These are phyloP conservation scores for Brotula barbata DNA, from an alignment of 2,797 vertebrate species.

Conservation along the genomic window DNA sequence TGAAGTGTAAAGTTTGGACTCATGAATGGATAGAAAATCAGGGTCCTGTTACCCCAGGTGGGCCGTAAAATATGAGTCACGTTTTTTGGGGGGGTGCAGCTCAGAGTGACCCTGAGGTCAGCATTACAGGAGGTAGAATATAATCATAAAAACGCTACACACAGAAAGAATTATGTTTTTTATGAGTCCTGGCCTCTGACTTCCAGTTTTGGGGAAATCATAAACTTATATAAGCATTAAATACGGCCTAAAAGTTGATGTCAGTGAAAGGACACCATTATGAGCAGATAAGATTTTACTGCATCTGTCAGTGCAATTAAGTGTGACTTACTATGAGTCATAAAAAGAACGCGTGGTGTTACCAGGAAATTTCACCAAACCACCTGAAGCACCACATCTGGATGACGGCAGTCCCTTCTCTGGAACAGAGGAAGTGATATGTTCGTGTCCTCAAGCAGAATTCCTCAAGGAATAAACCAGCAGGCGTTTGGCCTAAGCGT, in stretches of 20 bases:
- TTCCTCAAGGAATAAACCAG: conserved; percentile 10
- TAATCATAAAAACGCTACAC: conserved; percentile 60
- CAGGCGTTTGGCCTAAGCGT: conserved; percentile 10
- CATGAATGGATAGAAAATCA: conserved; percentile 23
- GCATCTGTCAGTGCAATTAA: conserved; percentile 55
- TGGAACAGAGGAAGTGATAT: neutral
- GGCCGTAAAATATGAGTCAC: conserved; percentile 48
- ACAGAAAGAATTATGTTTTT: conserved; percentile 61
- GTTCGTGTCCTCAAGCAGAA: neutral
- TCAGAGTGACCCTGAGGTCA: conserved; percentile 39
- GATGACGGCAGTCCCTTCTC: neutral
- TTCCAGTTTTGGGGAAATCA: conserved; percentile 73
- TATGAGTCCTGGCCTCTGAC: conserved; percentile 54
- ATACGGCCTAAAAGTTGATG: conserved; percentile 44
- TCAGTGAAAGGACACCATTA: conserved; percentile 59
- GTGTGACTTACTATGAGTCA: conserved; percentile 58
- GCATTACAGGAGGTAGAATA: conserved; percentile 43
- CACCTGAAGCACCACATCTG: conserved; percentile 33
- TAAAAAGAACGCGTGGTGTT: conserved; percentile 49
- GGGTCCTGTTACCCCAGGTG: conserved; percentile 13
- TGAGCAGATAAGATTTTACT: conserved; percentile 67
- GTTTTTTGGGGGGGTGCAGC: conserved; percentile 27
- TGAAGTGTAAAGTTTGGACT: conserved; percentile 10
- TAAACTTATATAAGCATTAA: conserved; percentile 68
- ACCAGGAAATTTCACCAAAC: conserved; percentile 17